These are phyloP conservation scores for Sinonovacula constricta DNA, from an alignment of 1,140 invertebrate genomes.

Conservation along the genomic window DNA sequence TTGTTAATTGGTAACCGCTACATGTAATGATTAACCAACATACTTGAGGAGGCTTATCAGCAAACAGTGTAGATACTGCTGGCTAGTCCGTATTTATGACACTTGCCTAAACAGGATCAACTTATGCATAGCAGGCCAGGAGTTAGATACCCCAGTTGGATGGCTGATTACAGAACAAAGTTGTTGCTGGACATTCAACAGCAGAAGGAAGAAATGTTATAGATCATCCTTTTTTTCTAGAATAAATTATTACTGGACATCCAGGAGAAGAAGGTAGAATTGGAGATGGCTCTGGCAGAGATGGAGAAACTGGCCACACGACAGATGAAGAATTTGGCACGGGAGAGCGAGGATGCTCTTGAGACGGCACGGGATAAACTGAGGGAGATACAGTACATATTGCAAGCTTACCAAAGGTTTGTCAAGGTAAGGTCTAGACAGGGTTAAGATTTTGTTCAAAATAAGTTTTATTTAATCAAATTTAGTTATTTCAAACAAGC, in stretches of 20 bases:
- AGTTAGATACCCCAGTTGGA: no score
- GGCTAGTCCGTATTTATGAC: no score
- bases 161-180: no score
- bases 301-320: slow-evolving; percentile 72
- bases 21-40: no score
- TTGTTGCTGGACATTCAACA: no score
- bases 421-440: slow-evolving; percentile 64
- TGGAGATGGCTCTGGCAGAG: slow-evolving; percentile 69
- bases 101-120: no score
- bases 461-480: background rate
- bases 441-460: background rate
- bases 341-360: slow-evolving; percentile 74
- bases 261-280: slow-evolving; percentile 59
- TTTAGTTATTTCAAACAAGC: no score
- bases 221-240: slow-evolving; percentile 47
- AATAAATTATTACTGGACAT: slow-evolving; percentile 62
- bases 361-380: slow-evolving; percentile 73
- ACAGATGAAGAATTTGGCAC: slow-evolving; percentile 71
- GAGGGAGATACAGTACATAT: slow-evolving; percentile 56
- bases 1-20: no score
- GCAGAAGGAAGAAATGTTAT: no score
- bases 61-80: no score
- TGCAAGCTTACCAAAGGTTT: slow-evolving; percentile 69
- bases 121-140: no score
- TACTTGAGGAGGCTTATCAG: no score